Conservation (phyloP, 2,797 vertebrate species). For the Accipiter badius region DNA sequence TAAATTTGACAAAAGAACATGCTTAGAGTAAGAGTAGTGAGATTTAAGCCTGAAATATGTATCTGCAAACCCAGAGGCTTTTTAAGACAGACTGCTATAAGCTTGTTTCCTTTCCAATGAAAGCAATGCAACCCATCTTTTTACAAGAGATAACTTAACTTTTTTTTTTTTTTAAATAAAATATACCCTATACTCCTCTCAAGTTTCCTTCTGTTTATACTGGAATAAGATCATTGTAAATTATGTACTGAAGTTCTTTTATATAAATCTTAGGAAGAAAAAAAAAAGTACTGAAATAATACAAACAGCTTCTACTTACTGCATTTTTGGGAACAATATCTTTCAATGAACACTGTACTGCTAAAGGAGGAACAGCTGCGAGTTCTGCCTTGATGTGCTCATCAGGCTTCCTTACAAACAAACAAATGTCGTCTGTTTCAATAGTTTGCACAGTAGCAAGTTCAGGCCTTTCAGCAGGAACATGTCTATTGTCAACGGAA, state of each 20-base stretch:
- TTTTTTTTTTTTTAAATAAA: neutral
- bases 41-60: neutral
- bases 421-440: slow-evolving; percentile 52
- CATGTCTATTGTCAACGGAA: slow-evolving; percentile 21
- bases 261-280: neutral
- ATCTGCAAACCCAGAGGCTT: neutral
- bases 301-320: slow-evolving; percentile 63
- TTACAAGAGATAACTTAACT: neutral
- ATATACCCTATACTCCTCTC: neutral
- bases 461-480: neutral
- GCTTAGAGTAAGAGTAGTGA: neutral
- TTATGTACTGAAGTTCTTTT: neutral
- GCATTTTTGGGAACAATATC: slow-evolving; percentile 75
- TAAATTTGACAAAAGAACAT: neutral
- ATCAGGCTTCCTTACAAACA: slow-evolving; percentile 69
- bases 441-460: neutral
- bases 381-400: slow-evolving; percentile 48
- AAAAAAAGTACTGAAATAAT: neutral
- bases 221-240: neutral
- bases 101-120: neutral
- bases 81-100: neutral
- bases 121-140: neutral
- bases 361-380: slow-evolving; percentile 67
- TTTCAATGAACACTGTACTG: slow-evolving; percentile 74
- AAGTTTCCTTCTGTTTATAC: neutral